Base-by-base conservation (phyloP, 2,113 vertebrate genomes). In the Melanerpes formicivorus region DNA sequence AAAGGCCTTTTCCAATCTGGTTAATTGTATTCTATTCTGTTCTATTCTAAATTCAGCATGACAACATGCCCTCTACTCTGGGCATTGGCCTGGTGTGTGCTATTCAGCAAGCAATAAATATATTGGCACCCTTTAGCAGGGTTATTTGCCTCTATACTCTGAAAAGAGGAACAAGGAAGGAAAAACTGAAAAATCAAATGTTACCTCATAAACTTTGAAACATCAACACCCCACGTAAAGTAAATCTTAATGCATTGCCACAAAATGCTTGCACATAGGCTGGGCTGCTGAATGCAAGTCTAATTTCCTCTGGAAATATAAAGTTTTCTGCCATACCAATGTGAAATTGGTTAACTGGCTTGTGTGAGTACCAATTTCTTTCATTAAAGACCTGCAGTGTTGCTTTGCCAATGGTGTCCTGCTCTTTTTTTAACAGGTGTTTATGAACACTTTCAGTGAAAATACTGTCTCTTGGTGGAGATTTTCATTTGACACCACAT, bases 1-100 rank as follows among this genome's bases (percentile, higher is more conserved):
- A 11, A 40, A 40, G 40, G 40, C 11, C 40, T 40, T 11, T 40
- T 40, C 11, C 40, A 40, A 40, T 10, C 40, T 40, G 40, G 40
- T 40, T 11, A 11, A 40, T 40, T 40, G 10, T 40, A 40, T 40
- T 40, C 40, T 40, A 40, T 40, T 40, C 40, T 40, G 11, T 40
- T 40, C 40, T 40, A 10, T 40, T 40, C 40, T 40, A 40, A 40
- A 40, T 40, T 30, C 34, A 60, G 71, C n/a, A 66, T 7, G 25
- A 6, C 9, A 21, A 1, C 0, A 0, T 60, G 54, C 3, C 25
- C 44, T 44, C 55, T 63, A 3, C 40, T 63, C 25, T 22, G 40
- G 8, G 27, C n/a, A 2, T 26, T 90, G 59, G 30, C 23, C 70
- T 46, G 2, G 8, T 0, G 8, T 22, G 11, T 42, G 50, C 16